Percentiles rank a stretch among this genome's conserved stretches.
These are phyloP conservation scores for Chelidonichthys spinosus DNA, from an alignment of 2,797 vertebrate genomes.

Conservation along the genomic window DNA sequence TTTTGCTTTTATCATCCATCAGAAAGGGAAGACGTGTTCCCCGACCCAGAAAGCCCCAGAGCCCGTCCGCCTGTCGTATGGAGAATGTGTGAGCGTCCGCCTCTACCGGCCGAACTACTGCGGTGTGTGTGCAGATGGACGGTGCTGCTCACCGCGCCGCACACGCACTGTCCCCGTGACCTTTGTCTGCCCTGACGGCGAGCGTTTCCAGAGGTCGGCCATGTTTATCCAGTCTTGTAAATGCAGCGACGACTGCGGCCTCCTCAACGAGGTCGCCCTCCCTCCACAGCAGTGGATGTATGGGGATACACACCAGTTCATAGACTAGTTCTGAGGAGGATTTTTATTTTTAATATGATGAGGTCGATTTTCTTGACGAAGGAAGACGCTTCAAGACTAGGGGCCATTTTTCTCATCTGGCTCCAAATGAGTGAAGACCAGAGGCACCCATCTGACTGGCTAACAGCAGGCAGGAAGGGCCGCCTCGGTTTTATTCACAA, in stretches of 20 bases:
- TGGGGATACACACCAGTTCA: constrained; percentile 80
- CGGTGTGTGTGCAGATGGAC: constrained; percentile 73
- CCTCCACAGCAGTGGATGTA: constrained; percentile 80
- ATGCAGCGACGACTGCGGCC: constrained; percentile 76
- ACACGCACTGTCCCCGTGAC: constrained; percentile 77
- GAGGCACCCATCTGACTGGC: constrained; percentile 7
- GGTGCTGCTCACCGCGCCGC: constrained; percentile 80
- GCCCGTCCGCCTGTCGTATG: constrained; percentile 73
- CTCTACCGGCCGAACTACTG: constrained; percentile 83
- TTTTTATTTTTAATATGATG: constrained; percentile 1
- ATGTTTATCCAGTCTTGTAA: constrained; percentile 86
- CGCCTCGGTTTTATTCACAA: constrained; percentile 38
- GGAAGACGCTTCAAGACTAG: constrained; percentile 34
- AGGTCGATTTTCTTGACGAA: constrained; percentile 41
- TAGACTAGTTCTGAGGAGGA: constrained; percentile 57
- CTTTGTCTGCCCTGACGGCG: constrained; percentile 79
- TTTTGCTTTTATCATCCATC: constrained; percentile 29
- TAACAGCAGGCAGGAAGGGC: constrained; percentile 15
- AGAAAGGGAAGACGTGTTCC: constrained; percentile 81
- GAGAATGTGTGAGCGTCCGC: constrained; percentile 77
- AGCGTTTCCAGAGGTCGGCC: constrained; percentile 71
- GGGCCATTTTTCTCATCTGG: constrained; percentile 41
- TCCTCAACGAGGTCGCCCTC: constrained; percentile 78
- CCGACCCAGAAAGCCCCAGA: constrained; percentile 71
- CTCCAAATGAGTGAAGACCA: constrained; percentile 46